These are phyloP conservation scores for Ceratosolen solmsi DNA, from an alignment of 1,140 invertebrate species.

Conservation along the genomic window DNA sequence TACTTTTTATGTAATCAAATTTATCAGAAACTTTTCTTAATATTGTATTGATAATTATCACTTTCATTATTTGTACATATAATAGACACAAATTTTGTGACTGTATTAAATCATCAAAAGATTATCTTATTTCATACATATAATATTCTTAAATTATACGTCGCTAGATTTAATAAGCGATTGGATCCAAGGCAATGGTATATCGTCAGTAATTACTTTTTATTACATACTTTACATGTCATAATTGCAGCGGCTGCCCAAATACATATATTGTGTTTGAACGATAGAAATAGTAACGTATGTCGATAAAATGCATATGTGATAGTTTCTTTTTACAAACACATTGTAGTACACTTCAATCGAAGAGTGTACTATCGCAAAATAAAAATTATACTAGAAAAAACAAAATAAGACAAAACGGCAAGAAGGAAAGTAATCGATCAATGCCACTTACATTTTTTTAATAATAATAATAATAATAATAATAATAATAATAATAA, in stretches of 20 bases:
- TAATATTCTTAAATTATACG: conserved; percentile 46
- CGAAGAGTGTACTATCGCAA: conserved; percentile 41
- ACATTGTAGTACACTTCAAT: conserved; percentile 39
- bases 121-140: conserved; percentile 52
- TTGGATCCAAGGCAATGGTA: conserved; percentile 68
- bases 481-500: conserved; percentile 13
- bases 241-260: conserved; percentile 60
- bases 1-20: conserved; percentile 53
- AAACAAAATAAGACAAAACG: conserved; percentile 40
- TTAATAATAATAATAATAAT: conserved; percentile 1
- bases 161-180: conserved; percentile 55
- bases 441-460: conserved; percentile 47
- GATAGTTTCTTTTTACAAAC: conserved; percentile 46
- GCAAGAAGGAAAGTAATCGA: conserved; percentile 41
- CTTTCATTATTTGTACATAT: conserved; percentile 28
- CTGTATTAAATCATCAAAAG: conserved; percentile 53
- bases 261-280: conserved; percentile 46
- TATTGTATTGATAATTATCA: conserved; percentile 38
- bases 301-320: conserved; percentile 45
- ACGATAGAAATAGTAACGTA: conserved; percentile 44
- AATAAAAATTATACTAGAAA: conserved; percentile 34
- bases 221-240: conserved; percentile 63
- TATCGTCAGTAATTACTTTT: conserved; percentile 61
- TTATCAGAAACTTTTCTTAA: conserved; percentile 19
- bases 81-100: conserved; percentile 42